phyloP scores from a whole-genome alignment of 2,888 invertebrate species.

The Brachypalpus laphriformis region DNA sequence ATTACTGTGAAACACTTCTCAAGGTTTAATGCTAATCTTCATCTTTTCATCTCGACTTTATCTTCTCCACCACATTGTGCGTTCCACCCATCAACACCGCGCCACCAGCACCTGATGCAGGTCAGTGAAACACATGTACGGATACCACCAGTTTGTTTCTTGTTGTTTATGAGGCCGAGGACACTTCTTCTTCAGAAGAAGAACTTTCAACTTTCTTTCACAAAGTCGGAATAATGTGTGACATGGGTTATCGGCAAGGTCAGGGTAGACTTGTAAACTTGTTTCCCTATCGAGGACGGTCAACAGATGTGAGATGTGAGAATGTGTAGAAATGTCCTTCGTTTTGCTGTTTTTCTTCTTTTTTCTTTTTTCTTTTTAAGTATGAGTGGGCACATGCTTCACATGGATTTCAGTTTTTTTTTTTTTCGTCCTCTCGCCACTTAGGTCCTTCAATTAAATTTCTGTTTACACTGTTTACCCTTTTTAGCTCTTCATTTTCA shows the following conservation, averaged over 20 bases:
- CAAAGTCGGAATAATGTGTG: slow-evolving; percentile 21
- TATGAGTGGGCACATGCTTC: slow-evolving; percentile 17
- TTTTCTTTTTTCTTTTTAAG: not conserved
- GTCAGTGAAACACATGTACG: not conserved
- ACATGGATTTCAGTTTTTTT: not conserved
- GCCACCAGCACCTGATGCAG: not conserved
- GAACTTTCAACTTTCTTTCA: slow-evolving; percentile 14
- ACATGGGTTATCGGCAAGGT: slow-evolving; percentile 60
- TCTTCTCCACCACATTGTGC: not conserved
- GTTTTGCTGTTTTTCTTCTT: too few species aligned
- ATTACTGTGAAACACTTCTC: not conserved
- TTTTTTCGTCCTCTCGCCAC: not conserved
- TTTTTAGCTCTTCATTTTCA: slow-evolving; percentile 42
- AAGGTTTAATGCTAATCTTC: not conserved
- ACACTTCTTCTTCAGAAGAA: slow-evolving; percentile 1
- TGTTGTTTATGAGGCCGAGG: not conserved
- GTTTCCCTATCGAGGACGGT: slow-evolving; percentile 14
- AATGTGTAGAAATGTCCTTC: not conserved
- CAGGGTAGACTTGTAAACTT: slow-evolving; percentile 40
- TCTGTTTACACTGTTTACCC: slow-evolving; percentile 35
- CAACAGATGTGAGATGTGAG: slow-evolving; percentile 20
- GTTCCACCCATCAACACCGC: not conserved
- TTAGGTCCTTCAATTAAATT: slow-evolving; percentile 43
- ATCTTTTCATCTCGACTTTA: not conserved
- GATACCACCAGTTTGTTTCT: not conserved